Conservation (phyloP, 2,113 vertebrate genomes). For the Alaudala cheleensis region DNA sequence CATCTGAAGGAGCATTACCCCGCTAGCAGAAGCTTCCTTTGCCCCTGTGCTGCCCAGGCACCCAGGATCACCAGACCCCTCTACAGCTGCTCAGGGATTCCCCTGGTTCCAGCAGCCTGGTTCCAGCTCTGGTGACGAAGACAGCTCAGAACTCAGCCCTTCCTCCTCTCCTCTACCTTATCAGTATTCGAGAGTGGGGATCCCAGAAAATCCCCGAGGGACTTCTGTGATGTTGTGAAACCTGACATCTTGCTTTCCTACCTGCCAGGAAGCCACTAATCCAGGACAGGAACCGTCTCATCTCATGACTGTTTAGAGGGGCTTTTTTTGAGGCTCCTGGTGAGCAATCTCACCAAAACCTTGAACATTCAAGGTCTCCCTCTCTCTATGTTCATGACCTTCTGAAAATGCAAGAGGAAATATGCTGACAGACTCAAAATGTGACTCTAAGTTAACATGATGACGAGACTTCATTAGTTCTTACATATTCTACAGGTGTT, state of each 20-base stretch:
- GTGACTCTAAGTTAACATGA: no score
- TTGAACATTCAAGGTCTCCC: background rate
- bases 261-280: background rate
- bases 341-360: background rate
- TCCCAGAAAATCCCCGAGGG: background rate
- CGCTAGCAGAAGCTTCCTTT: background rate
- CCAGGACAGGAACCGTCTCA: background rate
- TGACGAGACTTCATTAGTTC: background rate
- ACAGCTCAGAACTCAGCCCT: background rate
- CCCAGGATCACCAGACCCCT: background rate
- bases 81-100: background rate
- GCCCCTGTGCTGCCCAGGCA: background rate
- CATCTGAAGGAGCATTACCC: background rate
- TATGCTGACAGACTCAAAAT: background rate
- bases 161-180: background rate
- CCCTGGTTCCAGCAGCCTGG: background rate
- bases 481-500: background rate
- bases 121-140: background rate
- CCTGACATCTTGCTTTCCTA: background rate
- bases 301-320: fast-evolving
- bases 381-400: background rate
- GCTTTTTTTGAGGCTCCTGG: background rate
- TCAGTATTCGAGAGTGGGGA: fast-evolving
- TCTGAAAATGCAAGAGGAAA: background rate
- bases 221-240: background rate